Evolutionary conservation across 2,888 invertebrate species (phyloP), one percentile per base, ranked within the genome.

Genomic region (Drosophila melanosoma): DNA sequence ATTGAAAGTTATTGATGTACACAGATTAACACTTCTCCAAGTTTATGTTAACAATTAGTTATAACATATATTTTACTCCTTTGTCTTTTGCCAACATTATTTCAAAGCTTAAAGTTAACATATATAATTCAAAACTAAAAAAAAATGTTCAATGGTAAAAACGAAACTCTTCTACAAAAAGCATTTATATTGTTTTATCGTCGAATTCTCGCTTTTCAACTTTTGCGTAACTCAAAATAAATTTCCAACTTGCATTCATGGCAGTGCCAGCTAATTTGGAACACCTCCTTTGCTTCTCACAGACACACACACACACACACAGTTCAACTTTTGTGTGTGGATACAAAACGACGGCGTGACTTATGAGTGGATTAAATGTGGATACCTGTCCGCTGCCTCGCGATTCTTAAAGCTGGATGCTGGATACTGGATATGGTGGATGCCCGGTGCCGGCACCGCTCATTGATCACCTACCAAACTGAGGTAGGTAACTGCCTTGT

Each of bases 351-450:
- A 75, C 71, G 71, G 73, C 87, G 82, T 87, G 89, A 85, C 89
- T 85, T 85, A 82, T 89, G 87, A 84, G 74, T 74, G 82, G 69
- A 79, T 71, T 75, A 72, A 87, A 66, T 64, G 69, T 78, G 69
- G 69, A 54, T 79, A 69, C 77, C 88, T 76, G 59, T 57, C 69
- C 57, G 51, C 32, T 26, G 51, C 36, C 40, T 56, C 42, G 58
- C 29, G 45, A 51, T 62, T 33, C 52, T 15, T 33, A 38, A 61
- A 35, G 49, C 45, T 49, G n/a, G 15, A 11, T 35, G 4, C 36
- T 35, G 38, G n/a, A 12, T 65, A 5, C 11, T 29, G 49, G 32
- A 32, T 32, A 32, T 52, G 12, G 23, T 36, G 17, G 33, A 6
- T 53, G 35, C 38, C 29, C 6, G n/a, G n/a, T 42, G 64, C 63